A percentile compares a stretch with the other conserved stretches of the same genome.
Evolutionary conservation across 2,888 invertebrate species (phyloP).

Genomic region (Frankliniella fusca): DNA sequence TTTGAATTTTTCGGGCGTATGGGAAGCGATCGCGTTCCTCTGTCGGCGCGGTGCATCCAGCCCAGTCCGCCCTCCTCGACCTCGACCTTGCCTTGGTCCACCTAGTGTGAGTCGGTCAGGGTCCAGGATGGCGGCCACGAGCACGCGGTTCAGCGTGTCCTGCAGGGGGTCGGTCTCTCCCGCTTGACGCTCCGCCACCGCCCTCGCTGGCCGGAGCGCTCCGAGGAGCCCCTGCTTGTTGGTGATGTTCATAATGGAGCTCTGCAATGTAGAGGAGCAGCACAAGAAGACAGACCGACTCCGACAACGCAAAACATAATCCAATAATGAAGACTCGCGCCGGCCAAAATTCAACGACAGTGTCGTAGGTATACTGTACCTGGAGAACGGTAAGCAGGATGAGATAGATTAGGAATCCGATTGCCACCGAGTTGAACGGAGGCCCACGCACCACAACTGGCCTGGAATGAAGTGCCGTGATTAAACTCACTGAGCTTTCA

Average conservation of each 20-base stretch:
- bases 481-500: no score
- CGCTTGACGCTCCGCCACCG: slow-evolving; percentile 37
- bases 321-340: no score
- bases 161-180: slow-evolving; percentile 36
- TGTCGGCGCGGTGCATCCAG: no score
- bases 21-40: no score
- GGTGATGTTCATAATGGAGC: background rate
- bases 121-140: background rate
- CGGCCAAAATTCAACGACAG: no score
- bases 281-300: background rate
- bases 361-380: background rate
- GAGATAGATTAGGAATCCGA: background rate
- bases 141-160: slow-evolving; percentile 22
- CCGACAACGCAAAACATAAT: no score
- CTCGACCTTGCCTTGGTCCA: background rate
- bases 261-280: background rate
- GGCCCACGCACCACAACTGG: background rate
- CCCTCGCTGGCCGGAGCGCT: slow-evolving; percentile 34
- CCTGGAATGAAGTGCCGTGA: background rate
- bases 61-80: no score
- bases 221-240: background rate
- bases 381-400: background rate
- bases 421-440: background rate
- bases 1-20: no score
- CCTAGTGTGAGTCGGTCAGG: background rate